Base-by-base conservation (phyloP, 2,888 invertebrate species). In the Hydroisotoma schaefferi region DNA sequence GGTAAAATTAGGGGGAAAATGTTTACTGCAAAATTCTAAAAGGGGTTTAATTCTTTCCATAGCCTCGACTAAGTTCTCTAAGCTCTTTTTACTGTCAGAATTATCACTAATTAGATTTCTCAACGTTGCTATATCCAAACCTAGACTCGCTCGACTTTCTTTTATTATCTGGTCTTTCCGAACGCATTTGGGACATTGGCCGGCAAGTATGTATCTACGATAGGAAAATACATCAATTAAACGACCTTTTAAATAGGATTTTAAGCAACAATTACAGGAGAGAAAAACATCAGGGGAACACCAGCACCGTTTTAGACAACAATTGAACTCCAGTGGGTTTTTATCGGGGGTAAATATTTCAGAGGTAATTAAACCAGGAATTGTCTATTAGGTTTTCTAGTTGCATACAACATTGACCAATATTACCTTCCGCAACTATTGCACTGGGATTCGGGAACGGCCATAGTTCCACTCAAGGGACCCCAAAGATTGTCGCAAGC, bases 401-500 rank as follows among this genome's bases (percentile, higher is more conserved):
- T n/a, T n/a, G n/a, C n/a, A n/a, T n/a, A n/a, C n/a, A n/a, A n/a
- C n/a, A n/a, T n/a, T n/a, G n/a, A n/a, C n/a, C n/a, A n/a, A n/a
- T n/a, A n/a, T n/a, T 33, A 63, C 20, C 61, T 57, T 29, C 61
- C 61, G 29, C 64, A 65, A 27, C 29, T 54, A 57, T 61, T 58
- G 43, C 64, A 65, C 15, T 58, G 46, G 1, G 53, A 54, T 37
- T 55, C 61, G 6, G 58, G 58, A 28, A 55, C 33, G 2, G 27
- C 22, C 23, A 40, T 48, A 2, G 55, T 61, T 33, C 52, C 48
- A n/a, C 27, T 57, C 10, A 29, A 27, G 12, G 54, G 44, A 22
- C 59, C 58, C 63, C 67, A 68, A 23, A 46, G 44, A 26, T 62
- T 51, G 18, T 40, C 55, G 26, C 72, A 72, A 2, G 72, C 70